These are phyloP conservation scores for Lochmaea crataegi DNA, from an alignment of 2,888 invertebrate species.

Conservation along the genomic window DNA sequence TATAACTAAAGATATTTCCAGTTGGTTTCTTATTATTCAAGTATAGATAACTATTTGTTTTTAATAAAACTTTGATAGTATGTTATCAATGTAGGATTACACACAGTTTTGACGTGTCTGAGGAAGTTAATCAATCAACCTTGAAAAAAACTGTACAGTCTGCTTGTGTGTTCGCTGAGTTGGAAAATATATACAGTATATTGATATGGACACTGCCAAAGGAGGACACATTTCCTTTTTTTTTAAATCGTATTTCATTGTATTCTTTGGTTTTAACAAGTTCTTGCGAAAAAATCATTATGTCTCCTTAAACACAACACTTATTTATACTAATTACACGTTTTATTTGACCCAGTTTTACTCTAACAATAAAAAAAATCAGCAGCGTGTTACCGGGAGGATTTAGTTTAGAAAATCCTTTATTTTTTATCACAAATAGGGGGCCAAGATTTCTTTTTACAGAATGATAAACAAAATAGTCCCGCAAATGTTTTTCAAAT, in stretches of 20 bases:
- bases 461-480: too few species aligned
- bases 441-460: too few species aligned
- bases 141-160: slow-evolving; percentile 9
- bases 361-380: background rate
- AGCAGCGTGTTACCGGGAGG: background rate
- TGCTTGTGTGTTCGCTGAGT: slow-evolving; percentile 16
- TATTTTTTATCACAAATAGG: too few species aligned
- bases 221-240: slow-evolving; percentile 27
- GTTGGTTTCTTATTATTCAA: background rate
- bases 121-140: slow-evolving; percentile 23
- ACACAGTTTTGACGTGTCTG: slow-evolving; percentile 19
- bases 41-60: background rate
- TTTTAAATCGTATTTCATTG: slow-evolving; percentile 27
- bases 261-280: slow-evolving; percentile 8
- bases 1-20: slow-evolving; percentile 3
- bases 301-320: background rate
- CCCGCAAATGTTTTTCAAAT: too few species aligned
- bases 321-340: background rate
- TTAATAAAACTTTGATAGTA: background rate
- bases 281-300: background rate
- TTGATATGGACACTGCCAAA: slow-evolving; percentile 19
- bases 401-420: too few species aligned
- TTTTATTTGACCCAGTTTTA: background rate
- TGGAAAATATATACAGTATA: slow-evolving; percentile 24
- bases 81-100: slow-evolving; percentile 3